phyloP scores from a whole-genome alignment of 2,797 vertebrate species.

The Mus spretus region DNA sequence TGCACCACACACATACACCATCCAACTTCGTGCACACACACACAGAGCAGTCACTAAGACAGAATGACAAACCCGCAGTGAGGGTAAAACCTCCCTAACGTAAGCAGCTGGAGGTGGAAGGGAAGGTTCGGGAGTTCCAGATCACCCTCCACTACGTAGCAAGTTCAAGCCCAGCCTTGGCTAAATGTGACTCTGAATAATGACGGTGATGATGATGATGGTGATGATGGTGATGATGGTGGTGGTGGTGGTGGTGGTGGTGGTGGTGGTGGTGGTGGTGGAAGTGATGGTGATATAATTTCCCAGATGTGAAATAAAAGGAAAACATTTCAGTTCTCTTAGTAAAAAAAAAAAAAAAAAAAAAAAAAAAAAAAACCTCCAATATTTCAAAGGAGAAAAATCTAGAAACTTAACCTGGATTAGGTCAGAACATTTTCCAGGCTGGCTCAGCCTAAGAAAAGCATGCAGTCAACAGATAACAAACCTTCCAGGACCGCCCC shows the following conservation, averaged over 20 bases:
- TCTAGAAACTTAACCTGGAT: neutral
- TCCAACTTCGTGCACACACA: neutral
- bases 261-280: too few relatives aligned
- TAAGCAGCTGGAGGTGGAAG: neutral
- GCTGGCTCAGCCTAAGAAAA: neutral
- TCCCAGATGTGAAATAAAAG: constrained; percentile 24
- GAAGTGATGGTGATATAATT: too few relatives aligned
- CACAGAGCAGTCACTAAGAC: neutral
- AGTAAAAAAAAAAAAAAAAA: constrained; percentile 25
- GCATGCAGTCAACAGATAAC: neutral
- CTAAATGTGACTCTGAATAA: neutral
- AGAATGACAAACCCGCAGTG: neutral
- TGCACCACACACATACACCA: neutral
- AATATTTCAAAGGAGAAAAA: constrained; percentile 33
- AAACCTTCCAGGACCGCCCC: neutral
- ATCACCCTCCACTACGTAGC: neutral
- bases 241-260: too few relatives aligned
- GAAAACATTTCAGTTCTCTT: constrained; percentile 10
- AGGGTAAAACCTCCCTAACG: neutral
- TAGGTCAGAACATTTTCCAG: neutral
- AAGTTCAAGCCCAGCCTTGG: neutral
- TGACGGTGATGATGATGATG: too few relatives aligned
- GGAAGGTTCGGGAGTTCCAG: neutral
- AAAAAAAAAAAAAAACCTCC: constrained; percentile 20
- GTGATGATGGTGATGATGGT: too few relatives aligned